phyloP scores from a whole-genome alignment of 2,888 invertebrate genomes.

The Eupithecia exiguata region DNA sequence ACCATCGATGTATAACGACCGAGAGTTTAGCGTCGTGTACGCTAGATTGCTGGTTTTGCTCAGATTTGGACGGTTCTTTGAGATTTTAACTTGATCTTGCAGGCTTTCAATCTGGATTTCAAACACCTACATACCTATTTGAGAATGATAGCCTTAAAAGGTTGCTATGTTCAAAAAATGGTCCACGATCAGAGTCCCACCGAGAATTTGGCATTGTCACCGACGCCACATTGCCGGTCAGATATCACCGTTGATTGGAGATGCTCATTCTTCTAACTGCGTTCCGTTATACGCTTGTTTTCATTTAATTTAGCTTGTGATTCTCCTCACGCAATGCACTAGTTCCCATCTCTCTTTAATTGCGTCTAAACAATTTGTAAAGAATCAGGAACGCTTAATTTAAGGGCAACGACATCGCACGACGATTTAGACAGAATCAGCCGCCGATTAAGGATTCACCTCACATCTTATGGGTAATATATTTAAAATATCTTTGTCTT shows the following conservation, averaged over 20 bases:
- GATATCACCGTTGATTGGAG: conserved; percentile 75
- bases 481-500: conserved; percentile 83
- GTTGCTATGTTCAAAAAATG: background rate
- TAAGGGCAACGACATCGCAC: conserved; percentile 79
- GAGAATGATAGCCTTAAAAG: no score
- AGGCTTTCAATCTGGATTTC: background rate
- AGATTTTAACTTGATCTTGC: background rate
- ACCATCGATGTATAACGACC: conserved; percentile 55
- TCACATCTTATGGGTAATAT: conserved; percentile 80
- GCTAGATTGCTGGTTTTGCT: conserved; percentile 32
- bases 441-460: conserved; percentile 80
- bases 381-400: conserved; percentile 70
- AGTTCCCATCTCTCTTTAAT: conserved; percentile 78
- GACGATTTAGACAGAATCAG: conserved; percentile 67
- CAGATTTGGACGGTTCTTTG: conserved; percentile 23
- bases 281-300: conserved; percentile 73
- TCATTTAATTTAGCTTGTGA: conserved; percentile 82
- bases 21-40: conserved; percentile 36
- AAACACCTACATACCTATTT: background rate
- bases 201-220: conserved; percentile 38
- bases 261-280: conserved; percentile 62
- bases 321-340: conserved; percentile 77
- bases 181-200: conserved; percentile 17
- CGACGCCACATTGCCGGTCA: conserved; percentile 42
- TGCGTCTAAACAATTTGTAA: conserved; percentile 76